A percentile compares a stretch with the other conserved stretches of the same genome.
Evolutionary conservation across 2,113 vertebrate genomes (phyloP).

Genomic region (Mesitornis unicolor): DNA sequence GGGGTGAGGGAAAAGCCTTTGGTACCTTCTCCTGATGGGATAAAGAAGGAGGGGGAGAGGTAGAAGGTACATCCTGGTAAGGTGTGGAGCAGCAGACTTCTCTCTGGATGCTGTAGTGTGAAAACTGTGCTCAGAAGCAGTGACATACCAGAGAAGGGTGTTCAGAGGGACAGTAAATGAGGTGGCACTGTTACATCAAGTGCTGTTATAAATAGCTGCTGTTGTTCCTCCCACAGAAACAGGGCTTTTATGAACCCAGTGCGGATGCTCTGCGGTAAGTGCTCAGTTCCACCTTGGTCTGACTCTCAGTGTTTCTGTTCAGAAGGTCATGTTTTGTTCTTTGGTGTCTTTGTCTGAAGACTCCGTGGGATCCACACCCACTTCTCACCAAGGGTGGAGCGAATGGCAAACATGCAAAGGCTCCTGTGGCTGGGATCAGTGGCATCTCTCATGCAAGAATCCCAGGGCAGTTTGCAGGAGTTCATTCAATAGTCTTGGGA

Average conservation of each 20-base stretch:
- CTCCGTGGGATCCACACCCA: not conserved
- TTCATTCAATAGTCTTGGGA: not conserved
- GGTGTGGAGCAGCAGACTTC: not conserved
- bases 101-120: not conserved
- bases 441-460: not conserved
- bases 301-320: not conserved
- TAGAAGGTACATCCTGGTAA: not conserved
- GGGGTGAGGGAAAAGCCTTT: not conserved
- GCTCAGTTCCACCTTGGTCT: not conserved
- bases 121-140: not conserved
- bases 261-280: conserved; percentile 74
- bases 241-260: conserved; percentile 83
- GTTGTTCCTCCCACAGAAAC: conserved; percentile 72
- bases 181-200: not conserved
- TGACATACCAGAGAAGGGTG: not conserved
- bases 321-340: not conserved
- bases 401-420: not conserved
- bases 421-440: not conserved
- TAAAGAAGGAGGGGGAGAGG: not conserved
- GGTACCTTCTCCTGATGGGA: not conserved
- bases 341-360: not conserved
- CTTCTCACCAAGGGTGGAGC: not conserved
- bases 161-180: not conserved
- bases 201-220: not conserved
- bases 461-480: not conserved